Evolutionary conservation across 2,797 vertebrate genomes (phyloP), one percentile per base, ranked within the genome.

Genomic region (Mormyrops boulengeri): DNA sequence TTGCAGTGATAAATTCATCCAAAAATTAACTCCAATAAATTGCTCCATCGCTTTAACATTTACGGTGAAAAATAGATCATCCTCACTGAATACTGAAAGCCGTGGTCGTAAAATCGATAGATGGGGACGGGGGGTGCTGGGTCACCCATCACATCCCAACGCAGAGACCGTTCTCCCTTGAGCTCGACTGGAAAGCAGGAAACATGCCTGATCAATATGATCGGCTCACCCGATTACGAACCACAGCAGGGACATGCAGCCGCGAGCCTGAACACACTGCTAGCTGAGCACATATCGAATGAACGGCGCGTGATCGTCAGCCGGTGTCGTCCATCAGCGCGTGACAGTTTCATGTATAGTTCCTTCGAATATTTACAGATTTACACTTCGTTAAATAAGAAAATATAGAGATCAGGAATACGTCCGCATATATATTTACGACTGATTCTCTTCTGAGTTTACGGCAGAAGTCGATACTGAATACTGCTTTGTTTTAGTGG

Each of bases 131-230:
- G 30, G 53, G 7, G 5, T 0, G 57, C 57, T 22, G 57, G 57
- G 57, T 60, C 57, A 11, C 12, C 2, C 19, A 12, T 80, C 19
- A 80, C 3, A 38, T 38, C 0, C 34, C 5, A 34, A 9, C 22
- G 26, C 9, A 84, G 91, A 62, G 89, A 47, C 89, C 84, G 49
- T 22, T 89, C 90, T 2, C 53, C 91, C 89, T 93, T 93, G 90
- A 92, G 90, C 62, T 89, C 44, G 92, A 91, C 11, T 87, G 92
- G 26, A 92, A 89, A 91, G 92, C 89, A 87, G 89, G 93, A 77
- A 92, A 92, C 91, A 93, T 92, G 90, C 85, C 94, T 93, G 94
- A 95, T 95, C 95, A 96, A 95, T 95, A 94, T 96, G 95, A 96
- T 95, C 92, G 92, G 94, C 80, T 85, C 89, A 93, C 89, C 92